Conservation (phyloP, 2,888 invertebrate species). For the Leptopilina syphax region DNA sequence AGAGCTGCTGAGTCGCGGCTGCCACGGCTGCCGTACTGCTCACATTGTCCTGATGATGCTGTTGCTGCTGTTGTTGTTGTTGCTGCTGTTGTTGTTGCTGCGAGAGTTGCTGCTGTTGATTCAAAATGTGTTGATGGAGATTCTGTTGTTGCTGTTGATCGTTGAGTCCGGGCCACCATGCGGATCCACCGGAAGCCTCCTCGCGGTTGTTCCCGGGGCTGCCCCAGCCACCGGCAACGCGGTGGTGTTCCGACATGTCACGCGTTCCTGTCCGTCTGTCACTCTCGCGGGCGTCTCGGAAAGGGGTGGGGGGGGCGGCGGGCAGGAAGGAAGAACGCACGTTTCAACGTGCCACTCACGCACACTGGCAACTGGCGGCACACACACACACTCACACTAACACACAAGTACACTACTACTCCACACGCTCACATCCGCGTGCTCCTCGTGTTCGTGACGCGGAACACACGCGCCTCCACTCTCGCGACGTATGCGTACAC, state of each 20-base stretch:
- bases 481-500: conserved; percentile 40
- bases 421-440: conserved; percentile 66
- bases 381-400: conserved; percentile 13
- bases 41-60: conserved; percentile 78
- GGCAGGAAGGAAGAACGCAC: conserved; percentile 30
- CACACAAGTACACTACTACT: conserved; percentile 55
- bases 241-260: conserved; percentile 82
- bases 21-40: conserved; percentile 80
- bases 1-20: conserved; percentile 84
- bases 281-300: conserved; percentile 36
- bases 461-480: conserved; percentile 43
- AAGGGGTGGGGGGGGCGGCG: conserved; percentile 19
- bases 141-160: conserved; percentile 79
- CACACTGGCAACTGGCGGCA: not conserved
- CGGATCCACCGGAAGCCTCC: conserved; percentile 76
- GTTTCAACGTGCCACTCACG: conserved; percentile 45
- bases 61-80: conserved; percentile 66
- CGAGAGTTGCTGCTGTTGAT: conserved; percentile 77
- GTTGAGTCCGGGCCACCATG: conserved; percentile 70
- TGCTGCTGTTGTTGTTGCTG: conserved; percentile 66
- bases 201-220: conserved; percentile 76
- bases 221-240: conserved; percentile 82
- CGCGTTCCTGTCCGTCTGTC: conserved; percentile 54
- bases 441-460: conserved; percentile 43
- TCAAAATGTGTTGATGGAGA: conserved; percentile 78